Evolutionary conservation across 2,888 invertebrate genomes (phyloP).

Genomic region (Cerastoderma edule): DNA sequence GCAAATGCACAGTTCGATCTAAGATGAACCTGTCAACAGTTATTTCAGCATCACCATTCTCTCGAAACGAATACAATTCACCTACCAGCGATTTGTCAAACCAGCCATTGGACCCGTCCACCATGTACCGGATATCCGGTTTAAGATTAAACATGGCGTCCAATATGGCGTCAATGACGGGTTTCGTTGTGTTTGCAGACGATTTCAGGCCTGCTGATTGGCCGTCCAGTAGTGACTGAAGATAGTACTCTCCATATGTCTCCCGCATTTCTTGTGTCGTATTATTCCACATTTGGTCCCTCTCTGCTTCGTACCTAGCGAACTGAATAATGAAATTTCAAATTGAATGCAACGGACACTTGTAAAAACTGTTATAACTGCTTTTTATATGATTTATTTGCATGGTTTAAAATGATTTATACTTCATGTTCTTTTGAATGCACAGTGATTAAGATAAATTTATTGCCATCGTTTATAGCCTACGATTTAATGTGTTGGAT

Average conservation of each 20-base stretch:
- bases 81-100: conserved; percentile 33
- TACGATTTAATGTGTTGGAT: too few relatives aligned
- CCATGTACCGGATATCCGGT: conserved; percentile 36
- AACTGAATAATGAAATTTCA: too few relatives aligned
- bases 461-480: too few relatives aligned
- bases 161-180: conserved; percentile 35
- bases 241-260: conserved; percentile 30
- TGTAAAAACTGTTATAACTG: too few relatives aligned
- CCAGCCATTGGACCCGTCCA: conserved; percentile 22
- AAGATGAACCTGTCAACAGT: too few relatives aligned
- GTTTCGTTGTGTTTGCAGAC: conserved; percentile 10
- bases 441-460: too few relatives aligned
- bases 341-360: too few relatives aligned
- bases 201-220: conserved; percentile 1
- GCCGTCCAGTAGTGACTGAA: conserved; percentile 29
- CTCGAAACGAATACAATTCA: not conserved
- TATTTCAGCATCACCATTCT: not conserved
- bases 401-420: too few relatives aligned
- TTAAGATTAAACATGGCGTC: conserved; percentile 29
- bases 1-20: too few relatives aligned
- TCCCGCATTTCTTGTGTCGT: conserved; percentile 40
- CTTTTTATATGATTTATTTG: too few relatives aligned
- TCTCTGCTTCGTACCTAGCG: conserved; percentile 28
- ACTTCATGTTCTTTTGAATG: too few relatives aligned
- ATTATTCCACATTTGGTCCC: conserved; percentile 40